Conservation (phyloP, 1,140 invertebrate genomes). For the Pseudachorutes palmiensis region DNA sequence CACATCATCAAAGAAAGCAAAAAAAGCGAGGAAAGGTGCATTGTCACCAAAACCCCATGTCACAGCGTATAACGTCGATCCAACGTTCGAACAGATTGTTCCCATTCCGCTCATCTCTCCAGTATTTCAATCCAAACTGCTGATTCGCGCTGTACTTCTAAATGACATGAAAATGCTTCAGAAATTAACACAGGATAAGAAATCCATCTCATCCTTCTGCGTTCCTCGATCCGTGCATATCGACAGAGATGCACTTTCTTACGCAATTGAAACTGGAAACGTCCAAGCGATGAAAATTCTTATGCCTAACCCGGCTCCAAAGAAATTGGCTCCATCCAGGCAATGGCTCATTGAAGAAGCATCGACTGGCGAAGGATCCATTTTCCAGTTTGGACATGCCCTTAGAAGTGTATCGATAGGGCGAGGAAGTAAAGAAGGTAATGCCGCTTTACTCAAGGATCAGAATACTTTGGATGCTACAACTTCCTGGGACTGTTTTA, state of each 20-base stretch:
- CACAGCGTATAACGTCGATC: slow-evolving; percentile 45
- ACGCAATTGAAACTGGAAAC: slow-evolving; percentile 43
- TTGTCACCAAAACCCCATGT: slow-evolving; percentile 36
- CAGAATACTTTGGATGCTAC: not conserved
- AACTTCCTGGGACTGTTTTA: not conserved
- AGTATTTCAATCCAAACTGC: slow-evolving; percentile 43
- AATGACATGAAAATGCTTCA: slow-evolving; percentile 39
- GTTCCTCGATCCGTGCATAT: slow-evolving; percentile 32
- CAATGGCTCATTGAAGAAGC: slow-evolving; percentile 15
- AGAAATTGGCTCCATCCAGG: slow-evolving; percentile 21
- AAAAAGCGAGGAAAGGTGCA: slow-evolving; percentile 3
- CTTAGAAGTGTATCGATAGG: slow-evolving; percentile 40
- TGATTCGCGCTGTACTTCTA: slow-evolving; percentile 45
- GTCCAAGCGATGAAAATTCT: slow-evolving; percentile 41
- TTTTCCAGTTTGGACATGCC: slow-evolving; percentile 42
- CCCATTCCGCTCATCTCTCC: slow-evolving; percentile 46
- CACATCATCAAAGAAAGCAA: slow-evolving; percentile 12
- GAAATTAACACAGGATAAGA: slow-evolving; percentile 17
- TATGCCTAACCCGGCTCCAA: slow-evolving; percentile 36
- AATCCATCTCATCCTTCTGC: slow-evolving; percentile 16
- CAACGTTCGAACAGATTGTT: slow-evolving; percentile 45
- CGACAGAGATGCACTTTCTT: slow-evolving; percentile 40
- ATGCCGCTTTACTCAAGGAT: slow-evolving; percentile 46
- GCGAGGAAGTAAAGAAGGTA: slow-evolving; percentile 24
- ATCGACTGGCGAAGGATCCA: slow-evolving; percentile 31